Percentiles rank a stretch among this genome's conserved stretches.
Evolutionary conservation across 1,140 invertebrate genomes (phyloP).

Genomic region (Drosophila pruinosa): DNA sequence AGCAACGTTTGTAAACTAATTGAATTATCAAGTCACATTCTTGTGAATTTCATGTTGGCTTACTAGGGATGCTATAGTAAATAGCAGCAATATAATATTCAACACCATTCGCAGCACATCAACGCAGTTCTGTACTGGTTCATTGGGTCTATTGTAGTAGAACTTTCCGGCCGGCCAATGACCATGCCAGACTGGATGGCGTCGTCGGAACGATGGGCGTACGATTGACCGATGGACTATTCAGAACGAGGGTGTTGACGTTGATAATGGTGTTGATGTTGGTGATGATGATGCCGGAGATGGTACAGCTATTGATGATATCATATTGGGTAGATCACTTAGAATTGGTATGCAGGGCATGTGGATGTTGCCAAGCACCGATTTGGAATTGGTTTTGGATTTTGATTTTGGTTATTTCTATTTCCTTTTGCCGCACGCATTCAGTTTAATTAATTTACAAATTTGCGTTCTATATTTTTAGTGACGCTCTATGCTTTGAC

Average conservation of each 20-base stretch:
- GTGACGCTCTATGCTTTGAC: constrained; percentile 68
- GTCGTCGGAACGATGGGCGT: constrained; percentile 63
- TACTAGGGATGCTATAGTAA: constrained; percentile 29
- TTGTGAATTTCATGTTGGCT: constrained; percentile 2
- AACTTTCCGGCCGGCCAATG: constrained; percentile 7
- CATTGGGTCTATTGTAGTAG: constrained; percentile 11
- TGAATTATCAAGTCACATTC: neutral
- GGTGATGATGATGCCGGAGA: neutral
- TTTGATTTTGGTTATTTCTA: neutral
- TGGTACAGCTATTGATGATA: constrained; percentile 48
- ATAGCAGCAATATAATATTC: neutral
- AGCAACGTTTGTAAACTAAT: neutral
- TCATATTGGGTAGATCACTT: constrained; percentile 47
- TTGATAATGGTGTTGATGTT: neutral
- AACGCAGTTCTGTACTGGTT: neutral
- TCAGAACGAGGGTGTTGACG: constrained; percentile 13
- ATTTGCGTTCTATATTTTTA: constrained; percentile 61
- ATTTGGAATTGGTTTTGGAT: neutral
- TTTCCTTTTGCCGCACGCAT: constrained; percentile 36
- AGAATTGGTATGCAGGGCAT: constrained; percentile 52
- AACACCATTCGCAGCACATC: neutral
- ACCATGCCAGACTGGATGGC: constrained; percentile 60
- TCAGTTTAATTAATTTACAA: constrained; percentile 50
- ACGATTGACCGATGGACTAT: constrained; percentile 17
- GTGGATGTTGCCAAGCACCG: constrained; percentile 16